Evolutionary conservation across 1,140 invertebrate species (phyloP).

Genomic region (Panulirus ornatus): DNA sequence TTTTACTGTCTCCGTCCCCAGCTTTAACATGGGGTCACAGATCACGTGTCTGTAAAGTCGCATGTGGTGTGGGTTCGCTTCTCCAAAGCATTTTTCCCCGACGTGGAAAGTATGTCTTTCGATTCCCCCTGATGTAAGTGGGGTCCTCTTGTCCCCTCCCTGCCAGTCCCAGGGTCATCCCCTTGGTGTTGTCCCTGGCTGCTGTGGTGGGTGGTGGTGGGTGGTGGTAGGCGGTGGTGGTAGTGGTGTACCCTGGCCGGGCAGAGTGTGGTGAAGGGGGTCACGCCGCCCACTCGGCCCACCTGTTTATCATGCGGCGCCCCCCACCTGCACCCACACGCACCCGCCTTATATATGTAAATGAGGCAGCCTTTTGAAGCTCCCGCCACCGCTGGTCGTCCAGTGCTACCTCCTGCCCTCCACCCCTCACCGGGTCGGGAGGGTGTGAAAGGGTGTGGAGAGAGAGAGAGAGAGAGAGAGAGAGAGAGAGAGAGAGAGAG

Average conservation of each 20-base stretch:
- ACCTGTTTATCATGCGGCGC: constrained; percentile 62
- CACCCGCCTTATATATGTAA: constrained; percentile 64
- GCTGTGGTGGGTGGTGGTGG: too few species aligned
- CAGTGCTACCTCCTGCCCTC: constrained; percentile 2
- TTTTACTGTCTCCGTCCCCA: too few species aligned
- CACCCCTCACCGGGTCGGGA: background rate
- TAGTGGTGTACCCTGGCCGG: constrained; percentile 34
- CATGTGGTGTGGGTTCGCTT: too few species aligned
- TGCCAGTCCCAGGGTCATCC: background rate
- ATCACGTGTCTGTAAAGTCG: too few species aligned
- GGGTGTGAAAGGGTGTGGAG: too few species aligned
- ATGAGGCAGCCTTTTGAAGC: constrained; percentile 59
- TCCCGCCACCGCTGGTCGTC: constrained; percentile 30
- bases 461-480: background rate
- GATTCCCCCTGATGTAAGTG: background rate
- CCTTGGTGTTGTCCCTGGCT: constrained; percentile 24
- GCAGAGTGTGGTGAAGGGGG: constrained; percentile 16
- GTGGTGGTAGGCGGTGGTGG: too few species aligned
- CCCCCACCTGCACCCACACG: constrained; percentile 57
- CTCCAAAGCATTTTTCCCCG: too few species aligned
- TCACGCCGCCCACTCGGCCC: constrained; percentile 16
- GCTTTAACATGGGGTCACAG: too few species aligned
- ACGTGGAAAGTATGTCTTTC: background rate
- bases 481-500: too few species aligned
- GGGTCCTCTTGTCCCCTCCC: background rate